phyloP scores from a whole-genome alignment of 2,113 vertebrate species.

The Crotalus tigris region DNA sequence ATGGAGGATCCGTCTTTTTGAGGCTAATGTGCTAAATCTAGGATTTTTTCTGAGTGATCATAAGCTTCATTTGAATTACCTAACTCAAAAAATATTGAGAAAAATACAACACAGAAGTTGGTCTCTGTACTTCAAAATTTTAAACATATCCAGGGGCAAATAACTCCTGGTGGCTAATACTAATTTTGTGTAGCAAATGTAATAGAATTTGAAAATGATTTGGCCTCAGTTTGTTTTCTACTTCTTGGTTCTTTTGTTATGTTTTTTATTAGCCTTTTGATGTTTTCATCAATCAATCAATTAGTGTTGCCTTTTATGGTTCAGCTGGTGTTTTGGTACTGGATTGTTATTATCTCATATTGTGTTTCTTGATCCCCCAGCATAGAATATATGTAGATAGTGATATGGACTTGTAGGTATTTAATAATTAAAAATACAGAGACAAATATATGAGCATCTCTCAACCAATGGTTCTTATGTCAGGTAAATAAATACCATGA shows the following conservation, averaged over 20 bases:
- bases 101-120: neutral
- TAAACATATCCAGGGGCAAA: neutral
- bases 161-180: neutral
- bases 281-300: neutral
- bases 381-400: neutral
- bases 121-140: neutral
- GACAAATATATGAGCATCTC: neutral
- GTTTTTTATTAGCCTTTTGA: neutral
- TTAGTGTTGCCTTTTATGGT: neutral
- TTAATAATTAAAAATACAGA: neutral
- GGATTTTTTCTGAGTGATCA: neutral
- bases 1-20: neutral
- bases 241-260: neutral
- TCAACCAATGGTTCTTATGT: neutral
- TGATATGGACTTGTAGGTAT: neutral
- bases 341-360: neutral
- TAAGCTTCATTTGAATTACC: neutral
- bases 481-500: neutral
- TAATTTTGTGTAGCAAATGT: neutral
- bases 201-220: neutral
- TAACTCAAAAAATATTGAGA: neutral
- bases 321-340: neutral
- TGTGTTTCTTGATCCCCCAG: neutral
- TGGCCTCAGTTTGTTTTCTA: neutral
- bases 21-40: rapidly evolving